Evolutionary conservation across 2,113 vertebrate species (phyloP).

Genomic region (Alligator sinensis): DNA sequence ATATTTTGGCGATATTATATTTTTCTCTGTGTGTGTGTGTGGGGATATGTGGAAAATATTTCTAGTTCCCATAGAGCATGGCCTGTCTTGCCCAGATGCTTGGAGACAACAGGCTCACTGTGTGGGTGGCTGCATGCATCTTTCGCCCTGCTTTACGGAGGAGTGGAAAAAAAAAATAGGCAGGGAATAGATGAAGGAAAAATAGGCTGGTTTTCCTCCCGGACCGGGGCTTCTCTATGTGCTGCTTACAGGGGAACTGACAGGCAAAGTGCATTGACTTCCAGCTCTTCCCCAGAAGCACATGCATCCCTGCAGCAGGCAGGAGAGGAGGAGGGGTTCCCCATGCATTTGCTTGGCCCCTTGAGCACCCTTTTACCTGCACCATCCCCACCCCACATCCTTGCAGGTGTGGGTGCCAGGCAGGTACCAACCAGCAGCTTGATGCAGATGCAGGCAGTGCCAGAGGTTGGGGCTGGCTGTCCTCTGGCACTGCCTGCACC

Average conservation of each 20-base stretch:
- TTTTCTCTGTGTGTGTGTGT: neutral
- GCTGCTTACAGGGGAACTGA: neutral
- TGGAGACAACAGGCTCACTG: neutral
- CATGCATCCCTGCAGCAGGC: accelerated
- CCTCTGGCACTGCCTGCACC: neutral
- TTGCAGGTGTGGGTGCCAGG: accelerated
- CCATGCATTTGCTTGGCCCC: neutral
- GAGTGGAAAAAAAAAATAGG: neutral
- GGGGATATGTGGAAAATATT: neutral
- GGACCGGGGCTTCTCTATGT: too few species aligned
- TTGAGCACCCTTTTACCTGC: neutral
- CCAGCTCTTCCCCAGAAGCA: neutral
- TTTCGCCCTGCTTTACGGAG: neutral
- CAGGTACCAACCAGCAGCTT: neutral
- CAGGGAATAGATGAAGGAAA: neutral
- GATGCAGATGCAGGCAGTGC: neutral
- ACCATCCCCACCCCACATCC: neutral
- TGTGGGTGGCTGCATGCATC: neutral
- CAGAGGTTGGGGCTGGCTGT: neutral
- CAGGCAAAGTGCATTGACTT: neutral
- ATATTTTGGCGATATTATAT: neutral
- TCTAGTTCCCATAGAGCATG: neutral
- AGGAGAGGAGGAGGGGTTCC: neutral
- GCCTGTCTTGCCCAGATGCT: neutral
- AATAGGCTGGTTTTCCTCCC: too few species aligned